A percentile compares a stretch with the other conserved stretches of the same genome.
phyloP scores from a whole-genome alignment of 2,888 invertebrate genomes.

The Aelia acuminata region DNA sequence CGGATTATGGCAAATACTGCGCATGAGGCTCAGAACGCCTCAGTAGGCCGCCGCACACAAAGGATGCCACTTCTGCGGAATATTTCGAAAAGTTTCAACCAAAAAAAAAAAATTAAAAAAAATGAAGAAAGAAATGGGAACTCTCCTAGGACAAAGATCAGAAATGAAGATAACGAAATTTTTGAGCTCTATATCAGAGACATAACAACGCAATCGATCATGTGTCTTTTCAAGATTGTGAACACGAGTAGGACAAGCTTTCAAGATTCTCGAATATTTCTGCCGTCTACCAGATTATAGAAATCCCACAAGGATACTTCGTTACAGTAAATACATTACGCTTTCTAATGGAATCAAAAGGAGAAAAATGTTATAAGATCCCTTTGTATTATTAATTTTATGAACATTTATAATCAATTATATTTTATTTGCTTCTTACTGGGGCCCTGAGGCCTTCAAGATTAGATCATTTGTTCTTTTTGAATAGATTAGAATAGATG shows the following conservation, averaged over 20 bases:
- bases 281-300: neutral
- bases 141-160: neutral
- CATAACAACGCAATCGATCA: neutral
- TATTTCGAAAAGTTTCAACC: neutral
- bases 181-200: neutral
- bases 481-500: too few species aligned
- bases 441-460: too few species aligned
- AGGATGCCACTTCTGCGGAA: neutral
- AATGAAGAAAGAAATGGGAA: neutral
- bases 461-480: too few species aligned
- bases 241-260: neutral
- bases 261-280: neutral
- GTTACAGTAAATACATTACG: too few species aligned
- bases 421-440: too few species aligned
- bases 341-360: too few species aligned
- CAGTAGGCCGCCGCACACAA: neutral
- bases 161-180: neutral
- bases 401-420: too few species aligned
- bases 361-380: too few species aligned
- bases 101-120: neutral
- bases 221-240: neutral
- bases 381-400: too few species aligned
- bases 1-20: slow-evolving; percentile 33
- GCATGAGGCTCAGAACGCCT: neutral
- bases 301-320: too few species aligned